Evolutionary conservation across 1,140 invertebrate genomes (phyloP), one percentile per base, ranked within the genome.

Genomic region (Drosophila novamexicana): DNA sequence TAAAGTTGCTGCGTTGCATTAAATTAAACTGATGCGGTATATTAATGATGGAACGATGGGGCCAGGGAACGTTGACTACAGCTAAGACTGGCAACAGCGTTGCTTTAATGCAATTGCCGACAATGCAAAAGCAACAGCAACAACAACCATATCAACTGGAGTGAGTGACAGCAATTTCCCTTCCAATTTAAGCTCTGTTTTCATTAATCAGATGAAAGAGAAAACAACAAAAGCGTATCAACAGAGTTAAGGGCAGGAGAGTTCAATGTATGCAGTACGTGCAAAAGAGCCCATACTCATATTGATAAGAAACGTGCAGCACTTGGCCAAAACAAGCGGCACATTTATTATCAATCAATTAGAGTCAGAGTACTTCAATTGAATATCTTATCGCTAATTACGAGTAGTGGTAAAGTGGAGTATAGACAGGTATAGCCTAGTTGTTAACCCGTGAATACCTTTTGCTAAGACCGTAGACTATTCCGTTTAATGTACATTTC

Each of bases 1-100:
- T 88, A 78, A 88, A 89, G 78, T 77, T 89, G 84, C 84, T 84
- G 84, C 80, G 81, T 89, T 89, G 84, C 84, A 89, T 84, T 89
- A 89, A 89, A 81, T 89, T 90, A 84, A 89, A 73, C 77, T 84
- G 81, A 89, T 89, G 84, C 71, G 84, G 80, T 89, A 68, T 84
- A 84, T 89, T 89, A 89, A 88, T 77, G 77, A 58, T 71, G 59
- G 62, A 56, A 39, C 32, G 34, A 40, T 12, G 66, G 14, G 36
- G 44, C 29, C 34, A 34, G n/a, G 2, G 39, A 52, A 62, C 40
- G 58, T 42, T 12, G 37, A 39, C 36, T 56, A n/a, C 18, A 56
- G 47, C 63, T 52, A 45, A 57, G 53, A 6, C 45, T 54, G 49
- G 45, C 34, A 52, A 58, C 44, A 47, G 57, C 62, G 53, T 73